These are phyloP conservation scores for Sebastiscus albofasciatus DNA, from an alignment of 2,797 vertebrate species.

Conservation along the genomic window DNA sequence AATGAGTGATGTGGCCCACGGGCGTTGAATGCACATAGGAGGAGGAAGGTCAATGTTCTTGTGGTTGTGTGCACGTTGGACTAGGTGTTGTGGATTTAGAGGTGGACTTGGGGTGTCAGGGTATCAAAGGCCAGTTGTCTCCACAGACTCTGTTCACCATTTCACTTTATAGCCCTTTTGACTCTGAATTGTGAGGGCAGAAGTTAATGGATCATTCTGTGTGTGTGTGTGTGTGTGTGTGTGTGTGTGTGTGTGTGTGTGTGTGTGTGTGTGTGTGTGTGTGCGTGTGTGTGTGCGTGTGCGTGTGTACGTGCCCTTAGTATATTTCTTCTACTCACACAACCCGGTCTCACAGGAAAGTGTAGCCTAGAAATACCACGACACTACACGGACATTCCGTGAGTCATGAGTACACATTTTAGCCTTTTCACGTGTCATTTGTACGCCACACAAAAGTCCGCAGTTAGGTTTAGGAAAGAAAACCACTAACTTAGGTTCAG, in stretches of 20 bases:
- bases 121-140: conserved; percentile 50
- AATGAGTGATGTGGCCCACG: conserved; percentile 2
- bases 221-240: conserved; percentile 7
- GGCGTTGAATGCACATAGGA: neutral
- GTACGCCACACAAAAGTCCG: no score
- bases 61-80: conserved; percentile 13
- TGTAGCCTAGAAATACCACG: no score
- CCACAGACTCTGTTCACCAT: conserved; percentile 18
- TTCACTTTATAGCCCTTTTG: conserved; percentile 42
- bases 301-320: neutral
- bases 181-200: conserved; percentile 55
- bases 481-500: no score
- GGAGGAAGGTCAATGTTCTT: neutral
- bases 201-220: conserved; percentile 39
- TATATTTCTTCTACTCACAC: neutral
- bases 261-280: neutral
- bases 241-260: neutral
- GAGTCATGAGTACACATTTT: no score
- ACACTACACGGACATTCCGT: no score
- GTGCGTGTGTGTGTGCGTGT: neutral
- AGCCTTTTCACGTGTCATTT: no score
- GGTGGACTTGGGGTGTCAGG: conserved; percentile 34
- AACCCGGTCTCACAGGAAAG: no score
- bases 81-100: conserved; percentile 27
- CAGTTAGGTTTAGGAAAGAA: no score